Conservation (phyloP, 2,113 vertebrate species). For the Euleptes europaea region DNA sequence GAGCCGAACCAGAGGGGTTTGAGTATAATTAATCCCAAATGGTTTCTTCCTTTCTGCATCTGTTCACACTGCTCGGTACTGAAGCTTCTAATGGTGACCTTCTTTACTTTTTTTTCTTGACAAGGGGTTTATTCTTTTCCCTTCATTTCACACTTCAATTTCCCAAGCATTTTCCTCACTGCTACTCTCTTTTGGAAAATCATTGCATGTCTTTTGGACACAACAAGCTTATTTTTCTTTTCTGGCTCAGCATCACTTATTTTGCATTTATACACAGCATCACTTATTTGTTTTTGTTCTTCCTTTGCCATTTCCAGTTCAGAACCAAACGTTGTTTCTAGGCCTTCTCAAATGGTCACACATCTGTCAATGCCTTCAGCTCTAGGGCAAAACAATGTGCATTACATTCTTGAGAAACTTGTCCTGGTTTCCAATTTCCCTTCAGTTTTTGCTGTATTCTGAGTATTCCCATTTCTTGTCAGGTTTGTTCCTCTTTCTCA, state of each 20-base stretch:
- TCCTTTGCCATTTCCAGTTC: not conserved
- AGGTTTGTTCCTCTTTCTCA: not conserved
- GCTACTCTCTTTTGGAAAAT: not conserved
- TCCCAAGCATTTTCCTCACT: not conserved
- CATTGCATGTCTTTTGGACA: not conserved
- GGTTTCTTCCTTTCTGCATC: conserved; percentile 3
- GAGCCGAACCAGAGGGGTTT: no score
- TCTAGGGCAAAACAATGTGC: not conserved
- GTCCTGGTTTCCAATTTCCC: not conserved
- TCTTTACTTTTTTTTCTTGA: not conserved
- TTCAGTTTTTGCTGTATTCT: not conserved
- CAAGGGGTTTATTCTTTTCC: not conserved
- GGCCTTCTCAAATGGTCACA: not conserved
- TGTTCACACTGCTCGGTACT: not conserved
- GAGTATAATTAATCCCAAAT: not conserved
- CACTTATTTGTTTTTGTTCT: not conserved
- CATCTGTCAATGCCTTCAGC: not conserved
- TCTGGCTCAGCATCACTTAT: not conserved
- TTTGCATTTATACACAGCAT: not conserved
- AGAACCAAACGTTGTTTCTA: not conserved
- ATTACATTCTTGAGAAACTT: not conserved
- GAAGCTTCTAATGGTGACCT: not conserved
- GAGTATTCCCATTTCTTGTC: not conserved
- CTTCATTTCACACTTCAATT: not conserved
- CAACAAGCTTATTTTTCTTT: not conserved